Percentiles rank a stretch among this genome's conserved stretches.
Conservation (phyloP, 64 coral and sea anemone genomes). For the Montipora efflorescens region DNA sequence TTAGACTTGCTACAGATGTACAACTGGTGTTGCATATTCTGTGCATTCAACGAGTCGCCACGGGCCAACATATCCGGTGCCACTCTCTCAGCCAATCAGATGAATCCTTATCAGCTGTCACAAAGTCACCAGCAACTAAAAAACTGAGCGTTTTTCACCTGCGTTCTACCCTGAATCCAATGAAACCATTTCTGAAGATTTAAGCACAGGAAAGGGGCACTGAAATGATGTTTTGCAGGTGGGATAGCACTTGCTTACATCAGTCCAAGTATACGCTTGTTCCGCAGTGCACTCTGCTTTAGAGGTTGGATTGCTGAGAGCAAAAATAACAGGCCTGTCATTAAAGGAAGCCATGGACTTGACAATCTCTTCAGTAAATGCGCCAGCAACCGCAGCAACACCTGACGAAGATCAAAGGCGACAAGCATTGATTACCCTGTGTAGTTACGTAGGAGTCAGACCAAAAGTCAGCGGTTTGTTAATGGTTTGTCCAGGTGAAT, state of each 20-base stretch:
- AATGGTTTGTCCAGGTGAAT: too few species aligned
- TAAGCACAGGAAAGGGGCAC: neutral
- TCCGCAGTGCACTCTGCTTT: slow-evolving; percentile 96
- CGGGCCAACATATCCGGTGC: too few species aligned
- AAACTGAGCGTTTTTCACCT: too few species aligned
- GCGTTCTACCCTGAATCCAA: too few species aligned
- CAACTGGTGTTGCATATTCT: too few species aligned
- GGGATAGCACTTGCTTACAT: slow-evolving; percentile 23
- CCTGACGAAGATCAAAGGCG: slow-evolving; percentile 24
- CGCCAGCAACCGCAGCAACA: slow-evolving; percentile 86
- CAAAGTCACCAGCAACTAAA: too few species aligned
- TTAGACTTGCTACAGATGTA: too few species aligned
- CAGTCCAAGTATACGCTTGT: slow-evolving; percentile 92
- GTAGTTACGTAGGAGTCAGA: too few species aligned
- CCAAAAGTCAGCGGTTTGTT: too few species aligned
- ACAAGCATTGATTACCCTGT: neutral
- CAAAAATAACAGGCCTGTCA: slow-evolving; percentile 90
- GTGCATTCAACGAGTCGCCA: too few species aligned
- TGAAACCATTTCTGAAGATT: neutral
- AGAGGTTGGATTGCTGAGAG: slow-evolving; percentile 93
- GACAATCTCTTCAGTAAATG: slow-evolving; percentile 91
- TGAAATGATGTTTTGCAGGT: neutral
- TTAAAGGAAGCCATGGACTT: slow-evolving; percentile 87
- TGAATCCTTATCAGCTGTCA: too few species aligned
- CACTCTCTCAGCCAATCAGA: too few species aligned